phyloP scores from a whole-genome alignment of 2,888 invertebrate genomes.

The Pantelozetes paolii region DNA sequence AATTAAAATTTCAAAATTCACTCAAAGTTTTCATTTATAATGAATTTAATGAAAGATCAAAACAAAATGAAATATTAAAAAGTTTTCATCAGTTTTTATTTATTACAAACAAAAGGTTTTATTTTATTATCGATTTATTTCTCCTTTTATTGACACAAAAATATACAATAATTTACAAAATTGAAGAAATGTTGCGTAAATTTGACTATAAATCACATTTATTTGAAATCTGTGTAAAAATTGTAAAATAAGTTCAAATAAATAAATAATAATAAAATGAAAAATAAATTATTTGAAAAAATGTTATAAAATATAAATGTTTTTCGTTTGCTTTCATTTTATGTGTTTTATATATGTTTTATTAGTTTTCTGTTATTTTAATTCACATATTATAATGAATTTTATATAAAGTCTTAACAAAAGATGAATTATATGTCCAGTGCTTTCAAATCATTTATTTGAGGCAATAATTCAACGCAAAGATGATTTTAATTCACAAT shows the following conservation, averaged over 20 bases:
- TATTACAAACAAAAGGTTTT: neutral
- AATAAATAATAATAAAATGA: neutral
- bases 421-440: too few species aligned
- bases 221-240: neutral
- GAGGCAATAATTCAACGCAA: neutral
- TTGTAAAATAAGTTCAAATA: neutral
- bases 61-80: too few species aligned
- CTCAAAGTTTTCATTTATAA: too few species aligned
- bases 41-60: too few species aligned
- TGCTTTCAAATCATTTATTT: too few species aligned
- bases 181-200: constrained; percentile 16
- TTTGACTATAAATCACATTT: constrained; percentile 11
- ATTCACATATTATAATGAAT: too few species aligned
- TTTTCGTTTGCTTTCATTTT: neutral
- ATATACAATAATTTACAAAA: constrained; percentile 22
- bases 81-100: too few species aligned
- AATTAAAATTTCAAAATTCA: too few species aligned
- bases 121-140: neutral
- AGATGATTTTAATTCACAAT: too few species aligned
- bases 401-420: too few species aligned
- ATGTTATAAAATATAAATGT: neutral
- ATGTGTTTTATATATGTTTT: neutral
- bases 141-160: constrained; percentile 23
- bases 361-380: neutral
- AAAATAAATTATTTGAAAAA: neutral